Evolutionary conservation across 2,888 invertebrate genomes (phyloP), one percentile per base, ranked within the genome.

Genomic region (Protophormia terraenovae): DNA sequence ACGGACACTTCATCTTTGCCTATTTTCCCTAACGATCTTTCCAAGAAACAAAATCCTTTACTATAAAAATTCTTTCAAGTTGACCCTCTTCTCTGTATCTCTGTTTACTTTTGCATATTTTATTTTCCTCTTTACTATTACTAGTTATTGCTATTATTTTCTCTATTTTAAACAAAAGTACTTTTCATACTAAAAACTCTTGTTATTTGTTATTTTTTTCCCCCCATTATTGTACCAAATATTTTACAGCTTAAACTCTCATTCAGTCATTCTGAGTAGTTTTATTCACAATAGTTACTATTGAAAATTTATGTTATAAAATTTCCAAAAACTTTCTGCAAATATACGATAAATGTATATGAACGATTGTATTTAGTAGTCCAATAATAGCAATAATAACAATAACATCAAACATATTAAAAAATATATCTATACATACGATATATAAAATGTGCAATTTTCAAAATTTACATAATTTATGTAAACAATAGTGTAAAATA

Each of bases 381-480:
- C 38, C 72, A 77, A n/a, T 77, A 64, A 58, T 64, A 77, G 41
- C 47, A 47, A 47, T 16, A 75, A 82, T 69, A 60, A 81, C 53
- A 76, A 66, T 29, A 19, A 29, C n/a, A 76, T 41, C 6, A 3
- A 8, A 53, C 12, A 22, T 53, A 53, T 41, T 8, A 35, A 50
- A 16, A 64, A 38, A 7, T 41, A 41, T 7, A 58, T 10, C 0
- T 8, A 32, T 19, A 47, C 8, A 19, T 32, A 22, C n/a, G n/a
- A 10, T 41, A 14, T 35, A 41, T 41, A 24, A 55, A 67, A 77
- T 67, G 55, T 16, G 16, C 16, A 67, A 55, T 55, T 77, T 58
- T n/a, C n/a, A 19, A 62, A 69, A 84, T 80, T 80, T 80, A 60
- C 78, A 83, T 83, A 83, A 78, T 78, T 83, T 83, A 73, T 78